Conservation (phyloP, 2,888 invertebrate species). For the Gryllus longicercus region DNA sequence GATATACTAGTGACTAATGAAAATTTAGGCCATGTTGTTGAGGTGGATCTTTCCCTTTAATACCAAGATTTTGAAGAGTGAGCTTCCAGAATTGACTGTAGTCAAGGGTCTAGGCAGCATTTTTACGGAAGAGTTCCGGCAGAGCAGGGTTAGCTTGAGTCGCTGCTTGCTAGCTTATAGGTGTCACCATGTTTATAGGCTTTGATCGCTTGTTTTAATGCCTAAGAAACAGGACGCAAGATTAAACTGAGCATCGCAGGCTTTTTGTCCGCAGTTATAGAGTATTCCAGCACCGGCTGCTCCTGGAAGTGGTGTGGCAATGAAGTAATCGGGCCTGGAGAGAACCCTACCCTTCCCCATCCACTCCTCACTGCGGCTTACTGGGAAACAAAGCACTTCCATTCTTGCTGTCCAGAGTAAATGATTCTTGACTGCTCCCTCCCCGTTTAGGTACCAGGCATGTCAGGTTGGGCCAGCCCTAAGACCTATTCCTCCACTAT, state of each 20-base stretch:
- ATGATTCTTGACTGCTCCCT: slow-evolving; percentile 27
- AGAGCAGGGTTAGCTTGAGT: slow-evolving; percentile 47
- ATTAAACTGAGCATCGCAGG: slow-evolving; percentile 32
- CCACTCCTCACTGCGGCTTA: slow-evolving; percentile 37
- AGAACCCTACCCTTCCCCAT: slow-evolving; percentile 30
- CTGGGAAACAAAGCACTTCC: slow-evolving; percentile 38
- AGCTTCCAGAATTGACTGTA: slow-evolving; percentile 47
- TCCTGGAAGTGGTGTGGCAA: slow-evolving; percentile 24
- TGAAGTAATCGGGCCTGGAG: slow-evolving; percentile 33
- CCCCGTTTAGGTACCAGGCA: slow-evolving; percentile 31
- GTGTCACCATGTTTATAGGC: slow-evolving; percentile 49
- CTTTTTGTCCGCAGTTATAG: slow-evolving; percentile 32
- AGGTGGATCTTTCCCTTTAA: slow-evolving; percentile 38
- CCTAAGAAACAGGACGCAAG: slow-evolving; percentile 32
- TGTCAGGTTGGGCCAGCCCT: slow-evolving; percentile 24
- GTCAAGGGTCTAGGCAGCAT: slow-evolving; percentile 38
- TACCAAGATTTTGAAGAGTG: slow-evolving; percentile 45
- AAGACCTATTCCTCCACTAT: slow-evolving; percentile 25
- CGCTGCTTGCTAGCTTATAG: slow-evolving; percentile 48
- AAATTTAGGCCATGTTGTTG: slow-evolving; percentile 35
- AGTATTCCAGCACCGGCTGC: slow-evolving; percentile 30
- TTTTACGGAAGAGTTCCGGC: slow-evolving; percentile 36
- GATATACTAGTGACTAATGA: slow-evolving; percentile 34
- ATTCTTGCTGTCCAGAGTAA: slow-evolving; percentile 37
- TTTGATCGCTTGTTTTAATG: slow-evolving; percentile 37